Evolutionary conservation across 2,797 vertebrate species (phyloP), one percentile per base, ranked within the genome.

Genomic region (Crenichthys baileyi): DNA sequence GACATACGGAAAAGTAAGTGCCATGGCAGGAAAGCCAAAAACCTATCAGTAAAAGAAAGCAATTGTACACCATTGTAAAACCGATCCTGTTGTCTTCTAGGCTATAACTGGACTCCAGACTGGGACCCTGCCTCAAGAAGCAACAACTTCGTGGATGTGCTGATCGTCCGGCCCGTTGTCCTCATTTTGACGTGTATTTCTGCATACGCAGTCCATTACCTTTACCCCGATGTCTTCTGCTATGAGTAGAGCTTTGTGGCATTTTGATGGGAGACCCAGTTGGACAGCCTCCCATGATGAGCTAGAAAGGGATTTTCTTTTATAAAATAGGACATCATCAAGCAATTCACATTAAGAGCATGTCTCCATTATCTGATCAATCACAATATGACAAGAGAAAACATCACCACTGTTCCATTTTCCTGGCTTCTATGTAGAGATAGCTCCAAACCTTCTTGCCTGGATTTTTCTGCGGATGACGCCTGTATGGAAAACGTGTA

Each of bases 191-290:
- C 90, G 22, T 65, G 95, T 78, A 48, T 88, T 76, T 82, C 87
- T 2, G 78, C 92, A 1, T 94, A 93, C 44, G 70, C 70, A 9
- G 53, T 96, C 6, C 90, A 89, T 51, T 83, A 85, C 39, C 88
- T 84, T 44, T 94, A 94, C 61, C 91, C 96, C 3, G 1, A 95
- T 31, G 41, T 90, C 80, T 92, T 91, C 48, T 44, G 81, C 74
- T 90, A 91, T 4, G 88, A 94, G 56, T 96, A 85, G 72, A 75
- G 8, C 63, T 3, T 3, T 70, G 36, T 36, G 36, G 36, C 56
- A 44, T 7, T 65, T 9, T 12, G 7, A 41, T 11, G 31, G 20
- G 31, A 65, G 63, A 65, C 1, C 63, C 63, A 11, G 18, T 36
- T 18, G 7, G 29, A 39, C 36, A 39, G 18, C 36, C 7, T 31